phyloP scores from a whole-genome alignment of 2,888 invertebrate species.

The Azorinus chamasolen region DNA sequence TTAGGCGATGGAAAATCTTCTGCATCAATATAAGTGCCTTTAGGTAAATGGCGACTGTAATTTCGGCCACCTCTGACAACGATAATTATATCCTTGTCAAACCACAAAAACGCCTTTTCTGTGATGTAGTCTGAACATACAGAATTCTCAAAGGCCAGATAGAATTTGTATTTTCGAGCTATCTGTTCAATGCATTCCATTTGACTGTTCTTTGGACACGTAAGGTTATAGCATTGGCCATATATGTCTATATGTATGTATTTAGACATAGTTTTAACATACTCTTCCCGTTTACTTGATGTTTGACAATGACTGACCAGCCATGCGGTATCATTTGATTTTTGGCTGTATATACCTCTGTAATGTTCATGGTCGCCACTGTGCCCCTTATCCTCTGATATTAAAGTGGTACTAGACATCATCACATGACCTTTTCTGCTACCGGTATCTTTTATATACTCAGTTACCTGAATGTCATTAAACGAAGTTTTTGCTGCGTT shows the following conservation, averaged over 20 bases:
- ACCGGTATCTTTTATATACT: no score
- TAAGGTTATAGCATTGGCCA: conserved; percentile 41
- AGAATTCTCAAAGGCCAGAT: conserved; percentile 68
- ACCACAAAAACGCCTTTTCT: conserved; percentile 63
- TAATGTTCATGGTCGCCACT: conserved; percentile 21
- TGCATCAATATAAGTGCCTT: conserved; percentile 58
- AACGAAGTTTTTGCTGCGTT: no score
- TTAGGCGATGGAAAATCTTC: conserved; percentile 38
- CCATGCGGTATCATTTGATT: conserved; percentile 42
- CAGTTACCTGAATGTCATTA: no score
- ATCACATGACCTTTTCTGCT: no score
- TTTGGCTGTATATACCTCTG: conserved; percentile 24
- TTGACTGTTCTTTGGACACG: conserved; percentile 41
- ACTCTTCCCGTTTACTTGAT: conserved; percentile 50
- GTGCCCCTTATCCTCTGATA: not conserved
- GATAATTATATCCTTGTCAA: conserved; percentile 44
- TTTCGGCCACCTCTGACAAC: conserved; percentile 54
- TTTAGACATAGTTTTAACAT: conserved; percentile 37
- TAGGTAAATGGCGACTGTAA: conserved; percentile 42
- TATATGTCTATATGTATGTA: conserved; percentile 50
- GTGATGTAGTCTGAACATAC: conserved; percentile 63
- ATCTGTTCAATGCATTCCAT: conserved; percentile 24
- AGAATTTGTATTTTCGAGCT: conserved; percentile 47
- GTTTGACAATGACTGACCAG: conserved; percentile 61
- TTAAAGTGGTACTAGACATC: not conserved